A percentile compares a stretch with the other conserved stretches of the same genome.
phyloP scores from a whole-genome alignment of 2,888 invertebrate species.

The Busseola fusca region DNA sequence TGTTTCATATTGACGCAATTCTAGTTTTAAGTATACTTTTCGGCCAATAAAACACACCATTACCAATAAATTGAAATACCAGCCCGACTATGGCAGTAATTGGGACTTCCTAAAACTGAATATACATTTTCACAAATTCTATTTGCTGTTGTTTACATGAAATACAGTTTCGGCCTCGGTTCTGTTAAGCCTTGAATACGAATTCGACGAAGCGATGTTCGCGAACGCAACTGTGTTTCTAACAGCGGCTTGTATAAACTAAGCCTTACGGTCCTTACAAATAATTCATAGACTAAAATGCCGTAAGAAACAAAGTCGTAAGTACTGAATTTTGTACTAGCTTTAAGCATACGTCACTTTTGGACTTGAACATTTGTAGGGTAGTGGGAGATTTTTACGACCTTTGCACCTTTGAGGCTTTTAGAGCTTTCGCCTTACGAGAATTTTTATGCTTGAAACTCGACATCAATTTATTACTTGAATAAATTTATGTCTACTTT shows the following conservation, averaged over 20 bases:
- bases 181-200: not conserved
- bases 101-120: not conserved
- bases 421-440: conserved; percentile 2
- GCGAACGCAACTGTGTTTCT: not conserved
- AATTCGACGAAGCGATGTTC: conserved; percentile 4
- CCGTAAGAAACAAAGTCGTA: conserved; percentile 34
- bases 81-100: not conserved
- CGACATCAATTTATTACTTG: not conserved
- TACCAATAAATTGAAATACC: not conserved
- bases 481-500: not conserved
- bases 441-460: not conserved
- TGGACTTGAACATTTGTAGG: conserved; percentile 2
- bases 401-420: conserved; percentile 5
- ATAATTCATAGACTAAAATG: conserved; percentile 44
- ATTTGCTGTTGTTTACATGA: not conserved
- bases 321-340: conserved; percentile 33
- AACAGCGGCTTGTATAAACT: conserved; percentile 10
- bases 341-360: conserved; percentile 19
- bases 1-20: not conserved
- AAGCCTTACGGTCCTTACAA: conserved; percentile 28
- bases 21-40: not conserved
- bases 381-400: conserved; percentile 23
- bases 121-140: conserved; percentile 3
- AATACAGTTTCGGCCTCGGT: not conserved
- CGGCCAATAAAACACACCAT: not conserved